Evolutionary conservation across 2,113 vertebrate genomes (phyloP).

Genomic region (Calyptommatus sinebrachiatus): DNA sequence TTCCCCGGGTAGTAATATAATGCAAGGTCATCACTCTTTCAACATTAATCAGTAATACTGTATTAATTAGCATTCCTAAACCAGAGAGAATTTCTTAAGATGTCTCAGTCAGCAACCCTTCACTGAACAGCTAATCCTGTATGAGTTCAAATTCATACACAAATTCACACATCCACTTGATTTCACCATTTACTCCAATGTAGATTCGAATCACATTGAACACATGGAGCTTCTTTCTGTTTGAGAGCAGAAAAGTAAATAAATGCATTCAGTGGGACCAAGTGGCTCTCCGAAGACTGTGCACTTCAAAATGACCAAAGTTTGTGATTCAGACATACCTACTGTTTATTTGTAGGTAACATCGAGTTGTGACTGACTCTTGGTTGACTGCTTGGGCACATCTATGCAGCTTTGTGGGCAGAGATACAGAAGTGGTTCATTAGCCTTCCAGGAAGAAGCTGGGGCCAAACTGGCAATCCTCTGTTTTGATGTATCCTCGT

Average conservation of each 20-base stretch:
- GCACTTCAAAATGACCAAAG: not conserved
- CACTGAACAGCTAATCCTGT: not conserved
- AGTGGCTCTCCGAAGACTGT: not conserved
- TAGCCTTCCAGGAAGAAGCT: too few species aligned
- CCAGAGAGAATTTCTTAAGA: not conserved
- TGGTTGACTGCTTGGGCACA: too few species aligned
- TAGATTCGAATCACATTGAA: not conserved
- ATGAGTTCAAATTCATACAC: not conserved
- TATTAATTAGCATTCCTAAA: not conserved
- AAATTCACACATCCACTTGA: not conserved
- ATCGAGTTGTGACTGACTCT: too few species aligned
- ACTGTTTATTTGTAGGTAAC: not conserved
- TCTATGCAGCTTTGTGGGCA: too few species aligned
- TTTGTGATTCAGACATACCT: too few species aligned
- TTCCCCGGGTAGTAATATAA: fast-evolving
- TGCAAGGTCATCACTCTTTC: not conserved
- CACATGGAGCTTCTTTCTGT: not conserved
- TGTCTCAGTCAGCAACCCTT: not conserved
- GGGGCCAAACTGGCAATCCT: too few species aligned
- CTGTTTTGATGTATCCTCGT: not conserved
- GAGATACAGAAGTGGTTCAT: too few species aligned
- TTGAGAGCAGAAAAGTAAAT: not conserved
- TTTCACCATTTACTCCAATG: too few species aligned
- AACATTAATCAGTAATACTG: too few species aligned
- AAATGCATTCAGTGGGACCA: not conserved